Percentiles rank a stretch among this genome's conserved stretches.
Conservation (phyloP, 2,113 vertebrate species). For the Neogobius melanostomus region DNA sequence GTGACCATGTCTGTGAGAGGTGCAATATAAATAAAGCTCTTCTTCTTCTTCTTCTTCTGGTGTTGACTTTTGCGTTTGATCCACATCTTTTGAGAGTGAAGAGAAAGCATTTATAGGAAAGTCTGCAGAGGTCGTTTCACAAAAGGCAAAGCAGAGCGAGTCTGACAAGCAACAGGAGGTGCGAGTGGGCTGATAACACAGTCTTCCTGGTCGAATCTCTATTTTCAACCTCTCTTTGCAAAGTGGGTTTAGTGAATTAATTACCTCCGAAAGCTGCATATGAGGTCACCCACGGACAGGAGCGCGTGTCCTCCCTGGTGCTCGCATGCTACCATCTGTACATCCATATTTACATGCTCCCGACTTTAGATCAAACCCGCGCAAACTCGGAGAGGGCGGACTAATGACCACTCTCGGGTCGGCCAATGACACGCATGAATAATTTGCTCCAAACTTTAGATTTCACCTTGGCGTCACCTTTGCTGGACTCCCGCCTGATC, state of each 20-base stretch:
- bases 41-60: no score
- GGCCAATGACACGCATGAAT: neutral
- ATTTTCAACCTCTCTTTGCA: neutral
- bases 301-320: neutral
- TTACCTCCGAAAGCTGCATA: neutral
- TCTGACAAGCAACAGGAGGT: no score
- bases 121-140: no score
- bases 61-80: no score
- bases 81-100: no score
- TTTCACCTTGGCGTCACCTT: neutral
- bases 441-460: neutral
- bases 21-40: no score
- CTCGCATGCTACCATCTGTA: neutral
- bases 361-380: neutral
- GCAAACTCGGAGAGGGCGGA: neutral
- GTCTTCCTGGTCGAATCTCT: no score
- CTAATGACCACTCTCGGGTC: neutral
- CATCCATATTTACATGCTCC: slow-evolving; percentile 5
- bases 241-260: neutral
- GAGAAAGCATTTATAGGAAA: no score
- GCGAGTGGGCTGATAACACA: no score
- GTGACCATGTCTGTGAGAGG: no score
- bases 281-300: neutral
- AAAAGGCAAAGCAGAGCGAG: no score
- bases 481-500: neutral